Evolutionary conservation across 2,888 invertebrate genomes (phyloP).

Genomic region (Acronicta leporina): DNA sequence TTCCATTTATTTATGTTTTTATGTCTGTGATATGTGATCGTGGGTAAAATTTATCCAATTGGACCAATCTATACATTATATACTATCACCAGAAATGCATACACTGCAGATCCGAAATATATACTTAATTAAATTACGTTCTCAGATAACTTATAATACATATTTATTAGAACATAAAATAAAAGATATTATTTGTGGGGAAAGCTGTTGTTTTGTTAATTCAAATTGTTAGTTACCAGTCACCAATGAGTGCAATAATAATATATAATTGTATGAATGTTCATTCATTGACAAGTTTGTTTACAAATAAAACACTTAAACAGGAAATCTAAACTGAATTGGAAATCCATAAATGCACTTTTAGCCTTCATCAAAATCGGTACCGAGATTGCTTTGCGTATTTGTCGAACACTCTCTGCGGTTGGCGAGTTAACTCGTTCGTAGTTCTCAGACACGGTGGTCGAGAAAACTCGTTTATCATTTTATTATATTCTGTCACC

Average conservation of each 20-base stretch:
- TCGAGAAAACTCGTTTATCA: no score
- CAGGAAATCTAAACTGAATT: no score
- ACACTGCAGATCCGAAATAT: conserved; percentile 8
- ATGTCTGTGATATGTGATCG: conserved; percentile 28
- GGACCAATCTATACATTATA: conserved; percentile 48
- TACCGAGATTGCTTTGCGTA: no score
- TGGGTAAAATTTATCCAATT: conserved; percentile 28
- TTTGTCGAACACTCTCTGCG: no score
- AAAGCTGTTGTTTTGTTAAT: conserved; percentile 28
- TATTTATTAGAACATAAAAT: no score
- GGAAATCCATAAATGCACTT: no score
- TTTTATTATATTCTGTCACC: no score
- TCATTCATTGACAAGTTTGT: conserved; percentile 20
- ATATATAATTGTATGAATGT: conserved; percentile 31
- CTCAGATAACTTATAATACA: no score
- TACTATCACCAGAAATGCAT: conserved; percentile 15
- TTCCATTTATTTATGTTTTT: conserved; percentile 35
- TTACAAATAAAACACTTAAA: conserved; percentile 13
- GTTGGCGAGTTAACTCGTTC: no score
- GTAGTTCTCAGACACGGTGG: no score
- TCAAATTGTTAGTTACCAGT: conserved; percentile 57
- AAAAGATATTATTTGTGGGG: conserved; percentile 5
- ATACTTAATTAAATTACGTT: background rate
- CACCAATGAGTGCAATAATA: conserved; percentile 62
- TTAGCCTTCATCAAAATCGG: no score